Base-by-base conservation (phyloP, 53 echinoderm and acorn worm genomes). In the Henricia sp. region DNA sequence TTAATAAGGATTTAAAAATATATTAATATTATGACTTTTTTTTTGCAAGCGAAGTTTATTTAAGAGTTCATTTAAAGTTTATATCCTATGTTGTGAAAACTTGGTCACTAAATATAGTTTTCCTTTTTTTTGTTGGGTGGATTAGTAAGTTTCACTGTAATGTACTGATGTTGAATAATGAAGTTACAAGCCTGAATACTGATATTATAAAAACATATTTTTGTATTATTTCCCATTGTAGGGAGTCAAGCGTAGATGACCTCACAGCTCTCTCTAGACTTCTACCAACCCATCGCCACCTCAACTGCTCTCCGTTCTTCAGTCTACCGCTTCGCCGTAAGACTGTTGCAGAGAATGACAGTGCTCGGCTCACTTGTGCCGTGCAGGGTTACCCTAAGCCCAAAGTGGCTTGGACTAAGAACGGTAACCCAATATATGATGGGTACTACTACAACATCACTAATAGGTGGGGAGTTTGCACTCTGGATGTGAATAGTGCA, bases 241-340 rank as follows among this genome's bases (percentile, higher is more conserved):
- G 94, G 75, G 94, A 94, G 60, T 91, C 94, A 25, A 94, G 91
- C 50, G 35, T 89, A 33, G 94, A 94, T 41, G 94, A 94, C 40
- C 93, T 91, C 41, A 76, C 90, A 21, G 48, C 70, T 6, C 28
- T 59, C 46, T 39, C 41, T 6, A 67, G 62, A 50, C 84, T 63
- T 11, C 56, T 72, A 3, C 77, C 53, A 0, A 42, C 76, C 30
- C 70, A 63, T 32, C 84, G 71, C 6, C 84, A 32, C 51, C 44
- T 75, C 37, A 84, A 37, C 46, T 74, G 84, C 27, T 70, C 85
- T 35, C 99, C 99, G 36, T 94, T 94, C 92, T 99, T 92, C 94
- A 99, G 99, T 67, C 90, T 97, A 20, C 99, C 99, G 10, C 91
- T 99, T 34, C 92, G 94, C n/a, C 94, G 99, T n/a, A 99, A 93